Conservation (phyloP, 2,888 invertebrate species). For the Hyppa rectilinea region DNA sequence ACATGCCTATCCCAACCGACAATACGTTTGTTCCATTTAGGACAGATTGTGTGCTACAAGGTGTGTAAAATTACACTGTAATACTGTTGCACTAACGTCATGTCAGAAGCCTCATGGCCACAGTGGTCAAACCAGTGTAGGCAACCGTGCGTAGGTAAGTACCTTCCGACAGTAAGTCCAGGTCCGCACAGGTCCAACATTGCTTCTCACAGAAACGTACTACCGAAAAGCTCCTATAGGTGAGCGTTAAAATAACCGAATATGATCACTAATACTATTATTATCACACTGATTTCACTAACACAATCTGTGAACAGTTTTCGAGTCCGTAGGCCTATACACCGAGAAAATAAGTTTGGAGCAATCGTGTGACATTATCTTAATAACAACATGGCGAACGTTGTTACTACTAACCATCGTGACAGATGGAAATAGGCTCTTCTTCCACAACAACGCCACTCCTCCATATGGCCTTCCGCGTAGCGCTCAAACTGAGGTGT, state of each 20-base stretch:
- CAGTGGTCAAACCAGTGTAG: constrained; percentile 26
- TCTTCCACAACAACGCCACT: background rate
- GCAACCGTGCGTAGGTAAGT: constrained; percentile 4
- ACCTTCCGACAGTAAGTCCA: background rate
- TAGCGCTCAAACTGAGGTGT: background rate
- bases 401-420: background rate
- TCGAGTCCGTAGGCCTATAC: background rate
- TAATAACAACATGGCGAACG: background rate
- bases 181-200: constrained; percentile 8
- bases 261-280: constrained; percentile 17
- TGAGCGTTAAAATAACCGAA: constrained; percentile 27
- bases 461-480: background rate
- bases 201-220: constrained; percentile 25
- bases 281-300: constrained; percentile 2
- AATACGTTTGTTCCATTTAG: constrained; percentile 4
- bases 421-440: background rate
- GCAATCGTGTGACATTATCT: background rate
- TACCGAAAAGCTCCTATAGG: constrained; percentile 5
- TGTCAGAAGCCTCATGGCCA: constrained; percentile 4
- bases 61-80: constrained; percentile 10
- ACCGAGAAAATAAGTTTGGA: background rate
- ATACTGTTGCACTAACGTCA: background rate
- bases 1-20: constrained; percentile 20
- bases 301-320: constrained; percentile 15
- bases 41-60: background rate